phyloP scores from a whole-genome alignment of 2,113 vertebrate genomes.

The Engraulis encrasicolus region DNA sequence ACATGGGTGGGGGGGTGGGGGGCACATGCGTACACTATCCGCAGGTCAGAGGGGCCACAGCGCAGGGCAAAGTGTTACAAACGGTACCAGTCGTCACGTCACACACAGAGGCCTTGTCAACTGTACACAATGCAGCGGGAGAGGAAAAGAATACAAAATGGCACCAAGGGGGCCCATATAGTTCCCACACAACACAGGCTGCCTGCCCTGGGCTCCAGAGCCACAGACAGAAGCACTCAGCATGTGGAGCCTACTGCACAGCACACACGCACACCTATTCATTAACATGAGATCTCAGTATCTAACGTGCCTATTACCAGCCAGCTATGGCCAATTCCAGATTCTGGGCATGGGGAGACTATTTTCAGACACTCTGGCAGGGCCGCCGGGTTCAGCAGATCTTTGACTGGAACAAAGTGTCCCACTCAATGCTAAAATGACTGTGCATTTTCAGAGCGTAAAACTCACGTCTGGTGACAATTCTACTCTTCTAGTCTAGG shows the following conservation, averaged over 20 bases:
- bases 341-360: neutral
- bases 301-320: neutral
- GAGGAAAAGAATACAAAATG: neutral
- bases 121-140: slow-evolving; percentile 11
- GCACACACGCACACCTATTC: neutral
- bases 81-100: neutral
- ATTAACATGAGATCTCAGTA: neutral
- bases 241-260: neutral
- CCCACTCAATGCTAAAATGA: neutral
- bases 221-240: neutral
- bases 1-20: too few species aligned
- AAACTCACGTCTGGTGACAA: neutral
- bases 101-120: neutral
- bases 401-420: neutral
- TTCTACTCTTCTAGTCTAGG: neutral
- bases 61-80: neutral
- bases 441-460: neutral
- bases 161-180: neutral
- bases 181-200: neutral
- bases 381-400: neutral
- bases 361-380: neutral
- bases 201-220: too few species aligned
- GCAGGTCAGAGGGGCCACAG: neutral
- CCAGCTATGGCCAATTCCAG: neutral
- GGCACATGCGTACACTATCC: neutral